Evolutionary conservation across 2,888 invertebrate species (phyloP).

Genomic region (Lymantria dispar): DNA sequence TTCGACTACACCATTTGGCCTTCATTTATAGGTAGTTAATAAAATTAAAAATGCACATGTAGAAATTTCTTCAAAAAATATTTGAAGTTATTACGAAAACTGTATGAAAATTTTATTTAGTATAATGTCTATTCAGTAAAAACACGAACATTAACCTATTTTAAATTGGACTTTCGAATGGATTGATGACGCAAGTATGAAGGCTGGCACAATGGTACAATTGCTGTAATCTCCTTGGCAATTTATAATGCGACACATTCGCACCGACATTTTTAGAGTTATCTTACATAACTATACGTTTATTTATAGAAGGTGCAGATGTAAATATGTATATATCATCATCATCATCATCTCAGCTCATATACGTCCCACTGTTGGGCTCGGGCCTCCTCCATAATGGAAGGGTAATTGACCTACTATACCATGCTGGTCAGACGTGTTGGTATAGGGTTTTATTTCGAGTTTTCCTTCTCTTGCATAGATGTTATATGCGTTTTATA

Average conservation of each 20-base stretch:
- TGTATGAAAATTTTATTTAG: slow-evolving; percentile 51
- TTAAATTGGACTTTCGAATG: slow-evolving; percentile 70
- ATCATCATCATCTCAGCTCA: too few relatives aligned
- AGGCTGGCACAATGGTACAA: slow-evolving; percentile 60
- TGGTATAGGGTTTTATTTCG: too few relatives aligned
- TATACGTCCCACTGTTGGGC: too few relatives aligned
- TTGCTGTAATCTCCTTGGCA: slow-evolving; percentile 49
- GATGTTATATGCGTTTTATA: too few relatives aligned
- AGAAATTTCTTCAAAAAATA: slow-evolving; percentile 20
- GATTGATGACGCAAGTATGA: slow-evolving; percentile 61
- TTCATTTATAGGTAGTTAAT: slow-evolving; percentile 12
- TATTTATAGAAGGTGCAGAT: slow-evolving; percentile 31
- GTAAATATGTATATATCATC: slow-evolving; percentile 19
- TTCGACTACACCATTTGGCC: too few relatives aligned
- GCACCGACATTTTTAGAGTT: slow-evolving; percentile 41
- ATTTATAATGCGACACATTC: slow-evolving; percentile 51
- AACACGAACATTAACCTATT: slow-evolving; percentile 69
- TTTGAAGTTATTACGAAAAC: slow-evolving; percentile 37
- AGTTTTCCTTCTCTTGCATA: too few relatives aligned
- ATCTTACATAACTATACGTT: slow-evolving; percentile 39
- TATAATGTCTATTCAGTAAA: slow-evolving; percentile 56
- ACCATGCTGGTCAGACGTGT: too few relatives aligned
- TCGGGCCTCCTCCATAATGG: too few relatives aligned
- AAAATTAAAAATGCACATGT: slow-evolving; percentile 33
- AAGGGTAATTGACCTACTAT: too few relatives aligned